Percentiles rank a stretch among this genome's conserved stretches.
Evolutionary conservation across 2,797 vertebrate genomes (phyloP).

Genomic region (Enteromius thamalakanensis): DNA sequence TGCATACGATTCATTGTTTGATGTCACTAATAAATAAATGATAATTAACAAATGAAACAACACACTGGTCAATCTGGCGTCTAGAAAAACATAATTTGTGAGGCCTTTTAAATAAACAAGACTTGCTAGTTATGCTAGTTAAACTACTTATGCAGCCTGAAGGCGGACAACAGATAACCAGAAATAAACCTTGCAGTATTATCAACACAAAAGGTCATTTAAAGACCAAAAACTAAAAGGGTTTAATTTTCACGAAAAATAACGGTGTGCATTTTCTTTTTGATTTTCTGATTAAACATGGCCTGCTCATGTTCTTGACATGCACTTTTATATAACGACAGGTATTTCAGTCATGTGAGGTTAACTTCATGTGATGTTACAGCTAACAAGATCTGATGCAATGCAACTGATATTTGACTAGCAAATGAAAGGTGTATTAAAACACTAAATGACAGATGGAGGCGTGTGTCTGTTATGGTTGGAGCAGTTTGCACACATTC

Average conservation of each 20-base stretch:
- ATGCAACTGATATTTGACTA: neutral
- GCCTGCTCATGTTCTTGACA: neutral
- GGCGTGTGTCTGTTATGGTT: neutral
- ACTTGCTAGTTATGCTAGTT: neutral
- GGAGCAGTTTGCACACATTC: conserved; percentile 8
- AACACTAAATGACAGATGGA: neutral
- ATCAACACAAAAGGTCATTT: neutral
- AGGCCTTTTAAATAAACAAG: neutral
- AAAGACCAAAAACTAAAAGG: too few species aligned
- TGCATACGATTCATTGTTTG: too few species aligned
- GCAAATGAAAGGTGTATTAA: neutral
- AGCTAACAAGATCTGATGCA: neutral
- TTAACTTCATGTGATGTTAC: neutral
- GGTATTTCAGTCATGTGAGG: neutral
- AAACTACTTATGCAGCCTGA: neutral
- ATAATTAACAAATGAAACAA: neutral
- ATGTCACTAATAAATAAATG: too few species aligned
- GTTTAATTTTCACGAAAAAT: neutral
- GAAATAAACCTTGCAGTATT: neutral
- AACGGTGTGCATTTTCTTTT: too few species aligned
- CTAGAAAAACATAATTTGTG: neutral
- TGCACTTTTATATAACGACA: neutral
- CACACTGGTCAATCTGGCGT: neutral
- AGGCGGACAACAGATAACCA: neutral
- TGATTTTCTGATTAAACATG: neutral